phyloP scores from a whole-genome alignment of 2,888 invertebrate species.

The Cynaeus angustus region DNA sequence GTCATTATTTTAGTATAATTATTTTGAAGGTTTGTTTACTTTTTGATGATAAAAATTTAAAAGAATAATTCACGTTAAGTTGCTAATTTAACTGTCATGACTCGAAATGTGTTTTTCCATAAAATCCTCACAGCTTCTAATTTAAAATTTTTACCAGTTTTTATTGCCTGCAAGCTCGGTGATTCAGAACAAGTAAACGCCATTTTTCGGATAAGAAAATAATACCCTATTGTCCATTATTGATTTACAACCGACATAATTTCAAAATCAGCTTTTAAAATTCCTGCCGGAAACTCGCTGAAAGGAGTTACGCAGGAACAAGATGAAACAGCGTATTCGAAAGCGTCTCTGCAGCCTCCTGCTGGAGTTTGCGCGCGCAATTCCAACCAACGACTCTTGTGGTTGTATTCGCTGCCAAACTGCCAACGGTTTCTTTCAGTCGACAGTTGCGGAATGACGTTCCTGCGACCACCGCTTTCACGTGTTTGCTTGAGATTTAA shows the following conservation, averaged over 20 bases:
- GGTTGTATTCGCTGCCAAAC: slow-evolving; percentile 50
- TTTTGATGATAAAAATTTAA: no score
- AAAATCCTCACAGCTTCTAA: no score
- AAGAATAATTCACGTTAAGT: no score
- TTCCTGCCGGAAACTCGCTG: slow-evolving; percentile 25
- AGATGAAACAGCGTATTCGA: slow-evolving; percentile 21
- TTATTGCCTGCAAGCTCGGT: no score
- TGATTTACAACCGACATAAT: background rate
- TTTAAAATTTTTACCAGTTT: no score
- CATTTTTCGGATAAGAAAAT: no score
- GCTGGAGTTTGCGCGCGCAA: slow-evolving; percentile 57
- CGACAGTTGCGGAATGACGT: slow-evolving; percentile 58
- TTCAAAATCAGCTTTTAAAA: slow-evolving; percentile 1
- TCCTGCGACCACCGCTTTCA: slow-evolving; percentile 43
- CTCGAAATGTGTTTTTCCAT: no score
- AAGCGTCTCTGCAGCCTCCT: slow-evolving; percentile 45
- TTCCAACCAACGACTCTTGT: slow-evolving; percentile 34
- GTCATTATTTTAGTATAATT: no score
- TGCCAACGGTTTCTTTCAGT: slow-evolving; percentile 53
- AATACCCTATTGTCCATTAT: background rate
- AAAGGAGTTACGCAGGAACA: slow-evolving; percentile 28
- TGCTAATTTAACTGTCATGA: no score
- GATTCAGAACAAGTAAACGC: no score
- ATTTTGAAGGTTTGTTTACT: no score
- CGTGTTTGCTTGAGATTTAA: slow-evolving; percentile 24